Conservation (phyloP, 2,113 vertebrate species). For the Cephalopholis sonnerati region DNA sequence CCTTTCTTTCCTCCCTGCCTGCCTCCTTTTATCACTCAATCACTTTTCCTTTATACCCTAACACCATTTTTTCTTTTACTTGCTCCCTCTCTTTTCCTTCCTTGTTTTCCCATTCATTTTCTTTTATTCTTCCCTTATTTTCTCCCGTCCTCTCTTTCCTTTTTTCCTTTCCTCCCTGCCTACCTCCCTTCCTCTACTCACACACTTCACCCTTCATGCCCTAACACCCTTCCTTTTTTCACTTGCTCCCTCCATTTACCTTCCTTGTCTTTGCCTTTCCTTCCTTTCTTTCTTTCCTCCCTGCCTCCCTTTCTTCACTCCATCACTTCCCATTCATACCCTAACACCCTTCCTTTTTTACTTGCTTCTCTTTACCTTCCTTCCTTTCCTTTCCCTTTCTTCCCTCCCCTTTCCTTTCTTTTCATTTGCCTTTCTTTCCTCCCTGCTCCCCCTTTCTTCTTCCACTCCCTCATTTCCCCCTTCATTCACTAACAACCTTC, state of each 20-base stretch:
- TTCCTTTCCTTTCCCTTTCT: too few species aligned
- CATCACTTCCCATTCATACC: not conserved
- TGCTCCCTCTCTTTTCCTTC: not conserved
- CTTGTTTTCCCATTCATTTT: not conserved
- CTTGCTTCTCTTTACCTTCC: not conserved
- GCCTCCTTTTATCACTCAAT: not conserved
- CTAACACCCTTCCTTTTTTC: not conserved
- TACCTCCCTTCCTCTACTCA: not conserved
- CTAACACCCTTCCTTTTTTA: too few species aligned
- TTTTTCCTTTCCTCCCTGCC: not conserved
- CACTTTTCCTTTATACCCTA: not conserved
- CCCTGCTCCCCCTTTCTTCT: too few species aligned
- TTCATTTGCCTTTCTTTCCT: too few species aligned
- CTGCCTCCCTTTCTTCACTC: not conserved
- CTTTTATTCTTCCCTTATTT: not conserved
- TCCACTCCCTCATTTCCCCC: too few species aligned
- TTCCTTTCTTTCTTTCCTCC: not conserved
- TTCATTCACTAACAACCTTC: too few species aligned
- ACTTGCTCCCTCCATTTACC: too few species aligned
- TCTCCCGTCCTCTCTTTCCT: too few species aligned
- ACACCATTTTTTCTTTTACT: not conserved
- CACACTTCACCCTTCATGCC: too few species aligned
- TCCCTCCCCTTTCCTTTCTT: too few species aligned
- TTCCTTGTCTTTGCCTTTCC: not conserved
- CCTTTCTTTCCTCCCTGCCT: not conserved